A percentile compares a stretch with the other conserved stretches of the same genome.
Conservation (phyloP, 1,140 invertebrate species). For the Orchestia grillus region DNA sequence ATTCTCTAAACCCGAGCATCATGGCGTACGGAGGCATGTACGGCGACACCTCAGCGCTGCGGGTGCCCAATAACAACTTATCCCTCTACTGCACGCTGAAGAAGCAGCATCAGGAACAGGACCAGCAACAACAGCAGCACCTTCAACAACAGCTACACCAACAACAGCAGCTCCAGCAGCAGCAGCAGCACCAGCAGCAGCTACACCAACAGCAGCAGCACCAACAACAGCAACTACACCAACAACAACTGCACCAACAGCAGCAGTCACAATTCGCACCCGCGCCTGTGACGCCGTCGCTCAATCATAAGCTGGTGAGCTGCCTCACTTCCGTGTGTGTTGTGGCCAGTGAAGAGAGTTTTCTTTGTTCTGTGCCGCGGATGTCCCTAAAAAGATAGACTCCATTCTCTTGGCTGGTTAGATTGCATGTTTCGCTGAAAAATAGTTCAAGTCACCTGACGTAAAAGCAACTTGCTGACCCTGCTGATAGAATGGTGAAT, state of each 20-base stretch:
- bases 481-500: no score
- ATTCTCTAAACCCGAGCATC: slow-evolving; percentile 37
- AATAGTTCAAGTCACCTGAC: no score
- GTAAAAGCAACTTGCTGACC: no score
- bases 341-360: background rate
- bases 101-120: slow-evolving; percentile 49
- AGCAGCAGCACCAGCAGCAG: background rate
- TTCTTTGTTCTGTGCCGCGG: background rate
- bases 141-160: background rate
- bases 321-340: background rate
- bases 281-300: background rate
- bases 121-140: background rate
- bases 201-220: background rate
- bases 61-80: slow-evolving; percentile 43
- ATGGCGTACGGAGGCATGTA: slow-evolving; percentile 30
- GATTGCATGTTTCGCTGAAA: no score
- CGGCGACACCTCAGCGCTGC: slow-evolving; percentile 15
- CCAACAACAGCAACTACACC: no score
- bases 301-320: background rate
- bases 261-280: background rate
- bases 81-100: slow-evolving; percentile 59
- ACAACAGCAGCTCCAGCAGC: background rate
- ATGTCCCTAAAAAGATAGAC: background rate
- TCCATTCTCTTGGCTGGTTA: no score
- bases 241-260: no score